Percentiles rank a stretch among this genome's conserved stretches.
phyloP scores from a whole-genome alignment of 2,888 invertebrate species.

The Blera fallax region DNA sequence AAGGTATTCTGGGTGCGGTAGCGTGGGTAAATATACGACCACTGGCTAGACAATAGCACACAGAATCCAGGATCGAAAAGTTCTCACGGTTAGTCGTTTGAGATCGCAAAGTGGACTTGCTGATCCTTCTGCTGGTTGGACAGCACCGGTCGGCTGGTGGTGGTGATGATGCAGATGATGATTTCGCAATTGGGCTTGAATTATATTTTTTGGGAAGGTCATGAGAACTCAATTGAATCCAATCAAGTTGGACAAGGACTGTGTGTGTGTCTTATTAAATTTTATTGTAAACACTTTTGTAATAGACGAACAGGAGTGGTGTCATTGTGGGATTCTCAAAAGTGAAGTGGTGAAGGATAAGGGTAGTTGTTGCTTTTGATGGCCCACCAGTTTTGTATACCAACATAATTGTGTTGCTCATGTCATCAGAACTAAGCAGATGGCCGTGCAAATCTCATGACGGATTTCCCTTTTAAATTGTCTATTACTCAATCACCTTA shows the following conservation, averaged over 20 bases:
- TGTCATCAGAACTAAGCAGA: too few relatives aligned
- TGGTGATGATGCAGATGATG: conserved; percentile 59
- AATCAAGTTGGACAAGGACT: conserved; percentile 2
- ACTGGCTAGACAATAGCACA: conserved; percentile 33
- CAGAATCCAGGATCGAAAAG: not conserved
- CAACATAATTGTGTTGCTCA: too few relatives aligned
- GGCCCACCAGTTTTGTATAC: not conserved
- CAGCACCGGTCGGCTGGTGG: not conserved
- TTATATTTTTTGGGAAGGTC: conserved; percentile 30
- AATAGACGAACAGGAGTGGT: not conserved
- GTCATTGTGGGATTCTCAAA: not conserved
- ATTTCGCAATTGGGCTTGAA: conserved; percentile 64
- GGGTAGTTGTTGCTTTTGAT: not conserved
- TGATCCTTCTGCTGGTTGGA: conserved; percentile 55
- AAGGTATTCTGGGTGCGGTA: conserved; percentile 51
- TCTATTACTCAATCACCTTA: too few relatives aligned
- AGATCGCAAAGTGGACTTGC: conserved; percentile 52
- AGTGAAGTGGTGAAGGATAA: not conserved
- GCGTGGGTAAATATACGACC: conserved; percentile 62
- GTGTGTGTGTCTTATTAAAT: conserved; percentile 27
- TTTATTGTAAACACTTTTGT: conserved; percentile 37
- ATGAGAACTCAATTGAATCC: conserved; percentile 48
- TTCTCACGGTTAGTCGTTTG: conserved; percentile 54
- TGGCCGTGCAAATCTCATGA: too few relatives aligned
- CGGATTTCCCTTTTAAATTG: too few relatives aligned